Evolutionary conservation across 1,140 invertebrate species (phyloP), one percentile per base, ranked within the genome.

Genomic region (Euglossa dilemma): DNA sequence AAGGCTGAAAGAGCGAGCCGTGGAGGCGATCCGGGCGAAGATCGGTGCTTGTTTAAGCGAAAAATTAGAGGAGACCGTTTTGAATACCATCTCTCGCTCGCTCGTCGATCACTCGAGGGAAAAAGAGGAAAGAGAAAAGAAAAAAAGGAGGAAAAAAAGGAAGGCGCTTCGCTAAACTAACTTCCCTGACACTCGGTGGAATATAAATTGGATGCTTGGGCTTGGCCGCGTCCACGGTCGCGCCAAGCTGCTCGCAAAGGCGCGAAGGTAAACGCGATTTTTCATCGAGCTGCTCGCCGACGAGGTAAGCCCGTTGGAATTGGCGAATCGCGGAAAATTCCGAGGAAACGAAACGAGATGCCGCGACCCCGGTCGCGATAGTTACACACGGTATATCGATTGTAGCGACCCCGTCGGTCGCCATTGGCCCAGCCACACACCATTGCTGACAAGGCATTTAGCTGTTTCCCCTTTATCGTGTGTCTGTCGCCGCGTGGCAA

Each of bases 401-500:
- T 91, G 88, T 86, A 84, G 84, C 85, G 83, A 88, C 76, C 83
- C 85, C 69, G 88, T 57, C 82, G 57, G 28, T 45, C 78, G 70
- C 70, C 80, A 83, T 77, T 77, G 84, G 63, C 59, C 61, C 59
- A 45, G 52, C 20, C 57, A 66, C 59, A 72, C 80, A 86, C 84
- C 85, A 80, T 83, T 80, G 87, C 91, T 91, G 87, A 91, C 91
- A 90, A 89, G 90, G 89, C 90, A 91, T 91, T 90, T 90, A 91
- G 89, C 90, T 87, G 90, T 89, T 91, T 91, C 89, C 87, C 89
- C 88, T 91, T 91, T 91, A 91, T 88, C 90, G 90, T 83, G 85
- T 80, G 90, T 89, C 88, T 86, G 84, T 87, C 66, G 78, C 87
- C 73, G 77, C 70, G 83, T 85, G 71, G 74, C 87, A 80, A 89